Conservation (phyloP, 2,888 invertebrate genomes). For the Oscheius sp. region DNA sequence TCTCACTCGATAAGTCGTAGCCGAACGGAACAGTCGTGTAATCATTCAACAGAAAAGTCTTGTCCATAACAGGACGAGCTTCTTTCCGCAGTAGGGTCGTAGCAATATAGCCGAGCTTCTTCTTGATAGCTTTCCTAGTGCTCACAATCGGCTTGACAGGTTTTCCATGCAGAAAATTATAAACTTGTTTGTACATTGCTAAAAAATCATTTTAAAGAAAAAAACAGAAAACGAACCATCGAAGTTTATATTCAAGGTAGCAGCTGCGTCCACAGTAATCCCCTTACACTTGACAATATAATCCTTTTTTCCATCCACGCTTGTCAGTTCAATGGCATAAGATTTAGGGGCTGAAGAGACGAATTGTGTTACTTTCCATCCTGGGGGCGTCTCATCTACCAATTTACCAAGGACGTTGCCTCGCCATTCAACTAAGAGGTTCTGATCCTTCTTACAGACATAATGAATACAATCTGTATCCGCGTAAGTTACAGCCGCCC, state of each 20-base stretch:
- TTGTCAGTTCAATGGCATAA: background rate
- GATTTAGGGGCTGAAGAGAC: background rate
- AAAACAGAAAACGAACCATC: no score
- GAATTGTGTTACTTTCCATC: background rate
- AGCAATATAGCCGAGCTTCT: background rate
- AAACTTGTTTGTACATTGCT: background rate
- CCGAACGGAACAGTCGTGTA: background rate
- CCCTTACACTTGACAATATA: background rate
- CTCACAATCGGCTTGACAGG: background rate
- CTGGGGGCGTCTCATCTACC: background rate
- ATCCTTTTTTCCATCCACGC: background rate
- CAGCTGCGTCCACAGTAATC: background rate
- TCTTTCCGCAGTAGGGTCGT: background rate
- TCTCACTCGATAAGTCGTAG: background rate
- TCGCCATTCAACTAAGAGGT: background rate
- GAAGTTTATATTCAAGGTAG: background rate
- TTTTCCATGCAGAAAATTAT: background rate
- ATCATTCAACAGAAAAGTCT: background rate
- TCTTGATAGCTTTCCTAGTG: background rate
- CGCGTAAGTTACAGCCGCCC: background rate
- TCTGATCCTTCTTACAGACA: background rate
- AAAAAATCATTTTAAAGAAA: no score
- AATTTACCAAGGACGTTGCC: background rate
- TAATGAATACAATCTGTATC: background rate
- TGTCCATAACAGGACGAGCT: background rate